Percentiles rank a stretch among this genome's conserved stretches.
These are phyloP conservation scores for Oxystoma pomonae DNA, from an alignment of 2,888 invertebrate genomes.

Conservation along the genomic window DNA sequence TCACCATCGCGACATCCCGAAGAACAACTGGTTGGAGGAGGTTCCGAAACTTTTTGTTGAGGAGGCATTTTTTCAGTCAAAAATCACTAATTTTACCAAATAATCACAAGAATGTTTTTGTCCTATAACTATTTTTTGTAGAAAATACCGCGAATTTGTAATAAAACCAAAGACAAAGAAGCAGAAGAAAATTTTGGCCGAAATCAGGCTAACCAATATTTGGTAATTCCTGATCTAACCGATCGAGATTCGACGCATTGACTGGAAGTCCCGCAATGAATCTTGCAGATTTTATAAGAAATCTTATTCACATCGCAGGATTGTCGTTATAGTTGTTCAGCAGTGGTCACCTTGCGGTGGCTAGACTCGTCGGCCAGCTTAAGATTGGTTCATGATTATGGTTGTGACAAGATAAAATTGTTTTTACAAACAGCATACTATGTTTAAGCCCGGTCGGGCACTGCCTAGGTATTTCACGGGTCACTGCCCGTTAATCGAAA, in stretches of 20 bases:
- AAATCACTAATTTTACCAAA: not conserved
- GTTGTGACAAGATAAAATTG: no score
- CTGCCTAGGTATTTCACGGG: no score
- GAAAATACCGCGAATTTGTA: not conserved
- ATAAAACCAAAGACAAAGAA: not conserved
- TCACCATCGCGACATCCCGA: not conserved
- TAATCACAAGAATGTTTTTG: not conserved
- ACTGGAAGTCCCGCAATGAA: not conserved
- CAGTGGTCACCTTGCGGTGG: no score
- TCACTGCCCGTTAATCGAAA: no score
- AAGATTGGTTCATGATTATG: no score
- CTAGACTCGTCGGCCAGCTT: no score
- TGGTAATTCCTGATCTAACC: not conserved
- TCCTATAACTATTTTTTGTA: not conserved
- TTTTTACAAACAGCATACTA: no score
- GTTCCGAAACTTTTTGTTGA: not conserved
- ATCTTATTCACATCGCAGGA: not conserved
- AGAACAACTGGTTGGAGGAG: not conserved
- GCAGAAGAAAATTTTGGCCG: not conserved
- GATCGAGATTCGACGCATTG: not conserved
- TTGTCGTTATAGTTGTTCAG: no score
- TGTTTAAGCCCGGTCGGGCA: no score
- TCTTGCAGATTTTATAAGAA: not conserved
- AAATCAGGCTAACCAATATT: not conserved
- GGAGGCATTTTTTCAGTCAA: not conserved